phyloP scores from a whole-genome alignment of 2,888 invertebrate species.

The Thera obeliscata region DNA sequence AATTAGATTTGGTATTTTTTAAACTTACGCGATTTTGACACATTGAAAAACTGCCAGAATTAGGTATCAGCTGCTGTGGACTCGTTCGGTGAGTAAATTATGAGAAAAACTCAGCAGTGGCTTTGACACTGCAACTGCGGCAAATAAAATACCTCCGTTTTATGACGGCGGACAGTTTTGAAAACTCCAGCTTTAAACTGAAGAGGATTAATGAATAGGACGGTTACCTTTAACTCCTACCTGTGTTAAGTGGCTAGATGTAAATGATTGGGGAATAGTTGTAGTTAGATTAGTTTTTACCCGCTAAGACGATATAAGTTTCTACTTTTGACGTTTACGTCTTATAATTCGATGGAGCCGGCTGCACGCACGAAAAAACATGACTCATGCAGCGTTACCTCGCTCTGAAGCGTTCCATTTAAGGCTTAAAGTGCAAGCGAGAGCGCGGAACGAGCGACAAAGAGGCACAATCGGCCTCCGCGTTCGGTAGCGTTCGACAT shows the following conservation, averaged over 20 bases:
- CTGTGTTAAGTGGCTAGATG: conserved; percentile 41
- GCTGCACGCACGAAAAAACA: no score
- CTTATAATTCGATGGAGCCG: no score
- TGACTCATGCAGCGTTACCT: no score
- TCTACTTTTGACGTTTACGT: background rate
- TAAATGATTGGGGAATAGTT: conserved; percentile 21
- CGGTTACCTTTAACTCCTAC: conserved; percentile 49
- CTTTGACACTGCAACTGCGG: background rate
- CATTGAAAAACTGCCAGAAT: no score
- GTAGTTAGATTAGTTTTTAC: background rate
- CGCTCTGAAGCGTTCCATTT: no score
- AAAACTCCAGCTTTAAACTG: background rate
- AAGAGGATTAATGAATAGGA: conserved; percentile 43
- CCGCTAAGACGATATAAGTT: background rate
- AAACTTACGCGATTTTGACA: no score
- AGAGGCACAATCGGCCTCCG: no score
- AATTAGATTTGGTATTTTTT: background rate
- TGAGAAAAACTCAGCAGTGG: background rate
- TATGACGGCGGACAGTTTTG: background rate
- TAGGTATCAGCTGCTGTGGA: no score
- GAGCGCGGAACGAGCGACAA: no score
- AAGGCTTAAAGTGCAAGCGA: no score
- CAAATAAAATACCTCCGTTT: background rate
- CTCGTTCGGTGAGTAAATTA: no score
- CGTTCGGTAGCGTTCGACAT: no score